These are phyloP conservation scores for Clitarchus hookeri DNA, from an alignment of 2,888 invertebrate genomes.

Conservation along the genomic window DNA sequence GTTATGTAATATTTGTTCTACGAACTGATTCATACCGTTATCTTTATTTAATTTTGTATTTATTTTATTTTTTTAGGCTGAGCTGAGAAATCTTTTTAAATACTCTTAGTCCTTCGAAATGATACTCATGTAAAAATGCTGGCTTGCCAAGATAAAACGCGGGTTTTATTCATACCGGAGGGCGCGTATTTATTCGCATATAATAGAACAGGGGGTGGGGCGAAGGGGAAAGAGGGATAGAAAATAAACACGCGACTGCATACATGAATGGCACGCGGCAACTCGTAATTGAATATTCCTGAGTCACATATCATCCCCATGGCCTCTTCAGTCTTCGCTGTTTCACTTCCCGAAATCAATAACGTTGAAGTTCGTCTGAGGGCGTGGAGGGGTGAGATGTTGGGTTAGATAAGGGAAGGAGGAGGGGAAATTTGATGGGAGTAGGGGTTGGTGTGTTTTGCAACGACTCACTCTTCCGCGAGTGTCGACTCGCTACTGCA, in stretches of 20 bases:
- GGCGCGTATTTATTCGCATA: not conserved
- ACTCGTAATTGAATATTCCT: not conserved
- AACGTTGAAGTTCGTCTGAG: not conserved
- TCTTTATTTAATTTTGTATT: too few species aligned
- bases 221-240: not conserved
- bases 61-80: too few species aligned
- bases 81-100: too few species aligned
- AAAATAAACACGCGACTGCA: not conserved
- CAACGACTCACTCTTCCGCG: not conserved
- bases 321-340: not conserved
- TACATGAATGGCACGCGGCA: not conserved
- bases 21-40: too few species aligned
- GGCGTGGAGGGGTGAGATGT: too few species aligned
- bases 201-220: not conserved
- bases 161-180: too few species aligned
- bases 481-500: not conserved
- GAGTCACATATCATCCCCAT: not conserved
- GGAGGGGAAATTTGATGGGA: not conserved
- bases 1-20: too few species aligned
- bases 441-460: too few species aligned
- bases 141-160: too few species aligned
- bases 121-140: too few species aligned
- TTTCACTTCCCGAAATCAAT: conserved; percentile 7
- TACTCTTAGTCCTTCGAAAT: too few species aligned
- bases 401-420: not conserved